Evolutionary conservation across 2,888 invertebrate genomes (phyloP).

Genomic region (Rugalucina vietnamica): DNA sequence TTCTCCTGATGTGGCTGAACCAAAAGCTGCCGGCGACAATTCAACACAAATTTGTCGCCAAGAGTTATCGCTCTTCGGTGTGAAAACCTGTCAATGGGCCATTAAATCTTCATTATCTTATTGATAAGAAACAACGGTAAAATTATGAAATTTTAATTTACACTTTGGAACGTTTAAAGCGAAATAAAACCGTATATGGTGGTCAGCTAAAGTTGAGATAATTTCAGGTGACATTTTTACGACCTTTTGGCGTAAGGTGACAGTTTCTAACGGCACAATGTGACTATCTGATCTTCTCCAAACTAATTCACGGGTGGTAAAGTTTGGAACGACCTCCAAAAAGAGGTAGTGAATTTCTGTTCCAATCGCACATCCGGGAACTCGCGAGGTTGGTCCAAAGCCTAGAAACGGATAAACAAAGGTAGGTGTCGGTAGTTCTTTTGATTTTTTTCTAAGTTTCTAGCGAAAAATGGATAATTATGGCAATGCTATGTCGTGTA

Average conservation of each 20-base stretch:
- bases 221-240: slow-evolving; percentile 4
- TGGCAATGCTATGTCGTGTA: too few species aligned
- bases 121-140: slow-evolving; percentile 16
- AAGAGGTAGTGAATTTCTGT: too few species aligned
- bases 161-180: slow-evolving; percentile 7
- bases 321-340: too few species aligned
- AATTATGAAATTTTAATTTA: slow-evolving; percentile 16
- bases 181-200: not conserved
- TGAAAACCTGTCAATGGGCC: not conserved
- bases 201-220: slow-evolving; percentile 1
- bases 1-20: too few species aligned
- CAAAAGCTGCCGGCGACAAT: not conserved
- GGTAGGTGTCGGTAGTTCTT: too few species aligned
- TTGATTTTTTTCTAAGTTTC: too few species aligned
- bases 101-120: slow-evolving; percentile 12
- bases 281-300: slow-evolving; percentile 1
- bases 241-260: slow-evolving; percentile 9
- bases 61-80: not conserved
- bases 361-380: too few species aligned
- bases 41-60: not conserved
- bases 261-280: not conserved
- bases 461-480: too few species aligned
- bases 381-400: too few species aligned
- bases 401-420: too few species aligned
- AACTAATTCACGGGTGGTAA: too few species aligned